phyloP scores from a whole-genome alignment of 2,797 vertebrate species.

The Fratercula arctica region DNA sequence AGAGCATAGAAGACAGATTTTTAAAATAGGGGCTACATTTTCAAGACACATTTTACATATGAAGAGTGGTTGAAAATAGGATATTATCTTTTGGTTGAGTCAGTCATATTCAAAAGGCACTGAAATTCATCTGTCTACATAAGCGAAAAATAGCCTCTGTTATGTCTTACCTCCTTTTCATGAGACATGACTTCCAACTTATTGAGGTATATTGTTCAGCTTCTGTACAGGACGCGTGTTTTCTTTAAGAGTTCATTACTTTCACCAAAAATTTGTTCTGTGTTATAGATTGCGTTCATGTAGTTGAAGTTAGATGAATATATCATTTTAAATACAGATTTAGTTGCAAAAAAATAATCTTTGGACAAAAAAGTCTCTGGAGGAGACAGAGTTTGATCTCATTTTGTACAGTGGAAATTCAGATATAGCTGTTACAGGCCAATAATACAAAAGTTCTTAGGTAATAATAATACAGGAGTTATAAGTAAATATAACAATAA shows the following conservation, averaged over 20 bases:
- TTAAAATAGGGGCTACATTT: background rate
- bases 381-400: background rate
- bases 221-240: background rate
- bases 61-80: background rate
- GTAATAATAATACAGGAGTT: background rate
- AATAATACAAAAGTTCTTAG: background rate
- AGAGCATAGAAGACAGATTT: background rate
- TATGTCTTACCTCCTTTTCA: background rate
- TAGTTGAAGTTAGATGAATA: background rate
- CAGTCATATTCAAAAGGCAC: background rate
- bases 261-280: background rate
- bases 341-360: background rate
- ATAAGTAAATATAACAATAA: background rate
- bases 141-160: background rate
- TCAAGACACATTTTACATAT: background rate
- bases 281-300: background rate
- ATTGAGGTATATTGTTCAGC: background rate
- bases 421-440: background rate
- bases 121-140: background rate
- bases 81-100: background rate
- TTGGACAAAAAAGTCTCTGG: background rate
- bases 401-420: background rate
- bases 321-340: background rate
- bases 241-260: background rate
- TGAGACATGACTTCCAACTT: background rate